A percentile compares a stretch with the other conserved stretches of the same genome.
Conservation (phyloP, 2,888 invertebrate genomes). For the Pheosia tremula region DNA sequence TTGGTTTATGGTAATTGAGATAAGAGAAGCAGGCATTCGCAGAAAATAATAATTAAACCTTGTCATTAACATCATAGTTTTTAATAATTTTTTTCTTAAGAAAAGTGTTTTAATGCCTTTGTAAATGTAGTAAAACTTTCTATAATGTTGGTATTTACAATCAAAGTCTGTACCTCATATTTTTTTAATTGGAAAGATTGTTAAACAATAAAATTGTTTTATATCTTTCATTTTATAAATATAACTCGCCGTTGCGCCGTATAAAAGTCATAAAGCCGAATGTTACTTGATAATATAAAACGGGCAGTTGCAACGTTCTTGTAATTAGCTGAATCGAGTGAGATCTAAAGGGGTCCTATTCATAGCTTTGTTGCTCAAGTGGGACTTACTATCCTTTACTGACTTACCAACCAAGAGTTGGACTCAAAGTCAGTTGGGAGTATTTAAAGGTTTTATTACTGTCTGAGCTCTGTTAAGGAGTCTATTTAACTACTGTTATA, state of each 20-base stretch:
- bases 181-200: background rate
- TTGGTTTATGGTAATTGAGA: too few species aligned
- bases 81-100: too few species aligned
- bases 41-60: too few species aligned
- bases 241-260: constrained; percentile 1
- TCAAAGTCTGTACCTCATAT: background rate
- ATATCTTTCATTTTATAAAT: background rate
- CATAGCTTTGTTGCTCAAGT: constrained; percentile 67
- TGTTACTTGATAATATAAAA: constrained; percentile 11
- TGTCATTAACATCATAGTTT: too few species aligned
- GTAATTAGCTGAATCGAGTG: constrained; percentile 46
- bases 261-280: constrained; percentile 6
- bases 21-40: too few species aligned
- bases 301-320: constrained; percentile 53
- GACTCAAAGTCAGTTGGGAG: constrained; percentile 46
- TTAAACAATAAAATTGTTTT: background rate
- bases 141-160: background rate
- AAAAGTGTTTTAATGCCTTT: too few species aligned
- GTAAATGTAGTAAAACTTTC: too few species aligned
- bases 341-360: constrained; percentile 58
- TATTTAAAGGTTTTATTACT: constrained; percentile 35
- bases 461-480: constrained; percentile 29
- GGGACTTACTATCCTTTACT: constrained; percentile 62
- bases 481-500: background rate
- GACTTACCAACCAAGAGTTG: constrained; percentile 43